These are phyloP conservation scores for Cranoglanis bouderius DNA, from an alignment of 2,113 vertebrate genomes.

Conservation along the genomic window DNA sequence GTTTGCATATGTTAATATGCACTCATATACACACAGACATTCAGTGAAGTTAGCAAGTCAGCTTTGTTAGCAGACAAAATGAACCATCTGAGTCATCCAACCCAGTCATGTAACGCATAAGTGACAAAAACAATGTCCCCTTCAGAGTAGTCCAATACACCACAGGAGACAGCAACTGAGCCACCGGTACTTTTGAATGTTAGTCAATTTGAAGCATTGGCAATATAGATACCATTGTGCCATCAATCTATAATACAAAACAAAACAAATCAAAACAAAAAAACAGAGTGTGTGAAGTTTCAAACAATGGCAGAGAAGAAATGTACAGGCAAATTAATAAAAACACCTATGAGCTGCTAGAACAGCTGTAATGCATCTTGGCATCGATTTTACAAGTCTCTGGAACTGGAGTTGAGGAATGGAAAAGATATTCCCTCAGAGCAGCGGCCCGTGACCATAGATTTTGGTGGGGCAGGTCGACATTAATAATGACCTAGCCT, in stretches of 20 bases:
- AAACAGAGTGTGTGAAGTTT: not conserved
- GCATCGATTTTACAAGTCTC: not conserved
- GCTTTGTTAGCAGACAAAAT: conserved; percentile 26
- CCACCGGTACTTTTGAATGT: conserved; percentile 19
- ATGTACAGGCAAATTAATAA: not conserved
- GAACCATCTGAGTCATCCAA: not conserved
- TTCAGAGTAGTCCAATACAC: not conserved
- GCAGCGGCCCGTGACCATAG: not conserved
- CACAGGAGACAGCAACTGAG: not conserved
- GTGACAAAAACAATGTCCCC: conserved; percentile 2
- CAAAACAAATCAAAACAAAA: too few relatives aligned
- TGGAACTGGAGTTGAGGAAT: not conserved
- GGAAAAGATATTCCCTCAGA: not conserved
- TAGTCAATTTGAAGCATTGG: conserved; percentile 6
- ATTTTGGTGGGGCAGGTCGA: not conserved
- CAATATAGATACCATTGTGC: conserved; percentile 38
- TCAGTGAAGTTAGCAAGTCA: not conserved
- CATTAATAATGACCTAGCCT: not conserved
- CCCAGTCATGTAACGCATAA: conserved; percentile 21
- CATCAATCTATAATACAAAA: not conserved
- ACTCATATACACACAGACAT: not conserved
- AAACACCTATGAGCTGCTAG: not conserved
- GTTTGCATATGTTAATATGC: not conserved
- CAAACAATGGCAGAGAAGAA: not conserved
- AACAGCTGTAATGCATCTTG: not conserved